Evolutionary conservation across 2,888 invertebrate genomes (phyloP), one percentile per base, ranked within the genome.

Genomic region (Drosophila bunnanda): DNA sequence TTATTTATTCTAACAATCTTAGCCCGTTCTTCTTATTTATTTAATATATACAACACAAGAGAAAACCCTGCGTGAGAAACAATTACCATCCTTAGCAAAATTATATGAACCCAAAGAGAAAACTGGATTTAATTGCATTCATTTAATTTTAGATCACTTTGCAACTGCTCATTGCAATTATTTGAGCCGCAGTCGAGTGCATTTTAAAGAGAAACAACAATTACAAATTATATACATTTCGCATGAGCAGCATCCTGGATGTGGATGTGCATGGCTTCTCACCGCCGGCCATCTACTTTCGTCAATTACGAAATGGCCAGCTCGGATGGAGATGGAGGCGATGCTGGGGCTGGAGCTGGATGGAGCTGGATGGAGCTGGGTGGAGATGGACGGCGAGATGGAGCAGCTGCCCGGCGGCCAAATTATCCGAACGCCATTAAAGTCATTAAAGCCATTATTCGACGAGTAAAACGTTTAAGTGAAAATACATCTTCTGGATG

Each of bases 361-460:
- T 5, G 25, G 46, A 28, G 54, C 17, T 48, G 28, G 54, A 53
- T 7, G 28, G 46, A 28, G 54, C 17, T 48, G 28, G 54, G 39
- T 44, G 62, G 58, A 41, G 39, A 17, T 10, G 28, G 46, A 25
- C n/a, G n/a, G n/a, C n/a, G n/a, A 28, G 53, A 25, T 48, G 28
- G 54, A 52, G 50, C 70, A 60, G 48, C 56, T 78, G 80, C 79
- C 89, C 77, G 73, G 50, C 67, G 82, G 82, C 74, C 66, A 90
- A 89, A 88, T 90, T 82, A 81, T 82, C 76, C 75, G 77, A 76
- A 79, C 75, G 78, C 88, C 88, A 90, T 88, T 85, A 88, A 85
- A 79, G 80, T 81, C 90, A 88, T 89, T 89, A 88, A 85, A 85
- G 73, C 75, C 89, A 88, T 90, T 90, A 88, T 76, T 79, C 78